A percentile compares a stretch with the other conserved stretches of the same genome.
phyloP scores from a whole-genome alignment of 2,797 vertebrate genomes.

The Lagocephalus sceleratus region DNA sequence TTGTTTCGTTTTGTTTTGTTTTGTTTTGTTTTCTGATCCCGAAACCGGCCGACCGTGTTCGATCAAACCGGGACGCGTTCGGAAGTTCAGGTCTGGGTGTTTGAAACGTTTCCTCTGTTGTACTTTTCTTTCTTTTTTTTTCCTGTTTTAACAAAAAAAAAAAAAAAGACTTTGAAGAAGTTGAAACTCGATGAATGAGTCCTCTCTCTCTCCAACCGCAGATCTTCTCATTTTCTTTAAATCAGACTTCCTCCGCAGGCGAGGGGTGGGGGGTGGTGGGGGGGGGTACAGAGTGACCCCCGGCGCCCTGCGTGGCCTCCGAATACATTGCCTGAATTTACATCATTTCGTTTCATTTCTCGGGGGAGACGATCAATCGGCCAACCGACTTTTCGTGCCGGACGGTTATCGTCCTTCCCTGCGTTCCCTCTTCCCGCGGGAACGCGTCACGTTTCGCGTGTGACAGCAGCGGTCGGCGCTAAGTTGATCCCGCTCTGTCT shows the following conservation, averaged over 20 bases:
- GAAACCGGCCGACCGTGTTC: no score
- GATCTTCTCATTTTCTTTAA: conserved; percentile 6
- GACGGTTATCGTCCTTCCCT: conserved; percentile 19
- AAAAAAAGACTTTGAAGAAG: no score
- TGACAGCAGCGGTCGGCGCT: background rate
- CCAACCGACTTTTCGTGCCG: conserved; percentile 21
- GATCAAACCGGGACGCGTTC: no score
- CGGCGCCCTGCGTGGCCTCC: background rate
- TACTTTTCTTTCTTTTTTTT: background rate
- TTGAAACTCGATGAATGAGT: background rate
- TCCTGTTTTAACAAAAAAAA: no score
- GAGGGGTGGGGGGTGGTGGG: background rate
- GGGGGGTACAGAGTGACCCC: background rate
- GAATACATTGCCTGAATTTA: background rate
- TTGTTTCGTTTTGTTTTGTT: no score
- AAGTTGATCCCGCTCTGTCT: background rate
- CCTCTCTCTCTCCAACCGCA: background rate
- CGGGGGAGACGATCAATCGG: conserved; percentile 25
- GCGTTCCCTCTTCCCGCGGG: conserved; percentile 47
- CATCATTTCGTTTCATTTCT: background rate
- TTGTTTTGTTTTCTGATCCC: background rate
- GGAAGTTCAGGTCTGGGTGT: no score
- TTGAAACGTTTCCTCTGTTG: background rate
- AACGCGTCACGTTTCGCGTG: conserved; percentile 1
- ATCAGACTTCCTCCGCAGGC: background rate